phyloP scores from a whole-genome alignment of 2,888 invertebrate genomes.

The Chironomus riparius region DNA sequence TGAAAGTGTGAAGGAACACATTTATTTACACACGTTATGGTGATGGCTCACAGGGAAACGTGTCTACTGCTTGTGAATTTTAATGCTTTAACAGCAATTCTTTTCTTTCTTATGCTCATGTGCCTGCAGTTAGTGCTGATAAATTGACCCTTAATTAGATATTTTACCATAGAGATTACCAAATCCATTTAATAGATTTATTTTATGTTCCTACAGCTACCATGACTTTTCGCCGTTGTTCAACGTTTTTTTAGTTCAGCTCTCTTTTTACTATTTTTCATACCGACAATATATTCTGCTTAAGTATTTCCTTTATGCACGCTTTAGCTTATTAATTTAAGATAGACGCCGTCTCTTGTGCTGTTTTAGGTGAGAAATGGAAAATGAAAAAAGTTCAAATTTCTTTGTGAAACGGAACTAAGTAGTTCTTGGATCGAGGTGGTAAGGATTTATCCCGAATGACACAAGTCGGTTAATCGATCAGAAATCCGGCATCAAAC shows the following conservation, averaged over 20 bases:
- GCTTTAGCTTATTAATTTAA: too few relatives aligned
- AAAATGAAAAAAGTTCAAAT: too few relatives aligned
- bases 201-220: not conserved
- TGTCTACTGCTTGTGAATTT: not conserved
- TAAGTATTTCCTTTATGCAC: not conserved
- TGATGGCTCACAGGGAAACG: not conserved
- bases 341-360: too few relatives aligned
- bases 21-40: not conserved
- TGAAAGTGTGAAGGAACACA: not conserved
- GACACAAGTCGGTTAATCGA: too few relatives aligned
- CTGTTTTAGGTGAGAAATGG: too few relatives aligned
- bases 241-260: too few relatives aligned
- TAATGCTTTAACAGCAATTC: not conserved
- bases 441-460: too few relatives aligned
- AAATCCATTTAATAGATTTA: constrained; percentile 4
- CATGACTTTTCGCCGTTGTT: not conserved
- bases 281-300: not conserved
- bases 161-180: not conserved
- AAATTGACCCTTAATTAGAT: constrained; percentile 21
- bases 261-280: not conserved
- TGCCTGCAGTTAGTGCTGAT: not conserved
- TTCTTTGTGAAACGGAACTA: too few relatives aligned
- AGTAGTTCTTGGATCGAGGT: too few relatives aligned
- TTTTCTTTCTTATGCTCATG: not conserved
- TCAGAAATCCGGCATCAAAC: too few relatives aligned